phyloP scores from a whole-genome alignment of 2,113 vertebrate genomes.

The Anhinga rufa region DNA sequence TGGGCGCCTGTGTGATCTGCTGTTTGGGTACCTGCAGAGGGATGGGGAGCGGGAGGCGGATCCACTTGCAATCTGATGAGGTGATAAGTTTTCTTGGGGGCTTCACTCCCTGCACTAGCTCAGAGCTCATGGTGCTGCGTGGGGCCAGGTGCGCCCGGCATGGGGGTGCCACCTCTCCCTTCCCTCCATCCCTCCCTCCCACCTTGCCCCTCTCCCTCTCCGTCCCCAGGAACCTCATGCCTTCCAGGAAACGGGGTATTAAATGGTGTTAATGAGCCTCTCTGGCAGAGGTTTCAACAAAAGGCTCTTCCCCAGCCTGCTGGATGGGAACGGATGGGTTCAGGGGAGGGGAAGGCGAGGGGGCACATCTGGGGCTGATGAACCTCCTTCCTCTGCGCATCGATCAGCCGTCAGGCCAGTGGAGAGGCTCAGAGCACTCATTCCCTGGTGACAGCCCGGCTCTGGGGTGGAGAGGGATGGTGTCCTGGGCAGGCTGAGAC shows the following conservation, averaged over 20 bases:
- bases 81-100: neutral
- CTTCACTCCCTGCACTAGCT: neutral
- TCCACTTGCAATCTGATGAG: fast-evolving
- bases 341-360: neutral
- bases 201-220: neutral
- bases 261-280: neutral
- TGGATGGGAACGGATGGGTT: neutral
- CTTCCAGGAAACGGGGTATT: conserved; percentile 20
- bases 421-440: neutral
- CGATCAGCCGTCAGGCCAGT: neutral
- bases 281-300: neutral
- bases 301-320: neutral
- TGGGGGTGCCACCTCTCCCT: neutral
- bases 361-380: neutral
- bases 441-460: neutral
- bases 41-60: neutral
- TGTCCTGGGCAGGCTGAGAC: neutral
- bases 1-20: fast-evolving
- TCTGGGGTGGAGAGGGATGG: neutral
- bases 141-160: neutral
- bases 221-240: neutral
- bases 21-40: fast-evolving
- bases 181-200: neutral
- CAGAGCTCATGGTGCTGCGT: fast-evolving
- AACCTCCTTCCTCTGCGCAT: conserved; percentile 14